Evolutionary conservation across 2,888 invertebrate species (phyloP), one percentile per base, ranked within the genome.

Genomic region (Aphidoletes aphidimyza): DNA sequence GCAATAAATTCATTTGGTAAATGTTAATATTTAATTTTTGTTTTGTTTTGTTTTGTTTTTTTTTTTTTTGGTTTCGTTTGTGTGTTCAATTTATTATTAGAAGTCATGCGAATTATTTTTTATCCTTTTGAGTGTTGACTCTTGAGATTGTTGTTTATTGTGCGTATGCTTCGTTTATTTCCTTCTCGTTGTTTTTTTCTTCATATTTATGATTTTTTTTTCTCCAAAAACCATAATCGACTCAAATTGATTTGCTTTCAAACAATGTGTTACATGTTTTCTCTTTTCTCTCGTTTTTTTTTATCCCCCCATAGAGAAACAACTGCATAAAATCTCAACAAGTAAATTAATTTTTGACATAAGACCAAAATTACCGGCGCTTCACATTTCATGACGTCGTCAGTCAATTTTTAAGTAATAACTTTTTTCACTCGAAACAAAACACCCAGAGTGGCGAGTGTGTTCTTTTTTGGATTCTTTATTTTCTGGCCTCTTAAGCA

Each of bases 311-410:
- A 69, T n/a, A n/a, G n/a, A n/a, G n/a, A n/a, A n/a, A n/a, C n/a
- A n/a, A n/a, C n/a, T 11, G 69, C 69, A 54, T 54, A 47, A 54
- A 54, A 54, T 22, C 69, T 26, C 69, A 69, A 69, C 69, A 69
- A 69, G 69, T 69, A 69, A 69, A 69, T 69, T 34, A 34, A 69
- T 69, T 69, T 69, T 69, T 26, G 34, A 69, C 69, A 19, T 69
- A 69, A 69, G 14, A 30, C 69, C 69, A 69, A 69, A 69, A 69
- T 69, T 69, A 69, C 69, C 34, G 34, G 69, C 69, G 54, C 54
- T 54, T 22, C 22, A 54, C 54, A 54, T 14, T 30, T 30, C 9
- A n/a, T 30, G 26, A 30, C 69, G 34, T n/a, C n/a, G n/a, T 42
- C 42, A 42, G 42, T 42, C 14, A 42, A 42, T 9, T 42, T 9